phyloP scores from a whole-genome alignment of 2,113 vertebrate species.

The Benitochromis conjunctus region DNA sequence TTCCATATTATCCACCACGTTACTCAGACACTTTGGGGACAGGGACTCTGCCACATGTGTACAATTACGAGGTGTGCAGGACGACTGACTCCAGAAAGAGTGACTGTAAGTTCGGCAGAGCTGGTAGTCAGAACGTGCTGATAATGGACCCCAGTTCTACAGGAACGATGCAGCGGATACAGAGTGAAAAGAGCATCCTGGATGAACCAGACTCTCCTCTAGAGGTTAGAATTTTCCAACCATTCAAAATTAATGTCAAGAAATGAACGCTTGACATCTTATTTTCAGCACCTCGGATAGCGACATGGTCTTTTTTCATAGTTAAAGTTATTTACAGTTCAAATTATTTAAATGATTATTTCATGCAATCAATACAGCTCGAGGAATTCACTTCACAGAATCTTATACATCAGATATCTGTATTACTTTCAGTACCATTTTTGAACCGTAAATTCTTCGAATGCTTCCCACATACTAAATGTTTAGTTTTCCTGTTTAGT shows the following conservation, averaged over 20 bases:
- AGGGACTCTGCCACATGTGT: too few species aligned
- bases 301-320: background rate
- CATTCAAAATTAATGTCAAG: accelerated
- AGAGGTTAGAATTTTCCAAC: background rate
- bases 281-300: conserved; percentile 10
- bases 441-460: accelerated
- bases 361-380: background rate
- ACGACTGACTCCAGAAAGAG: too few species aligned
- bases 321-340: accelerated
- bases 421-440: accelerated
- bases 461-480: accelerated
- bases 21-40: too few species aligned
- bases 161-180: too few species aligned
- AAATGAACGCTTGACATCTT: accelerated
- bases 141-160: too few species aligned
- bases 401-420: accelerated
- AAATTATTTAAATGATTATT: accelerated
- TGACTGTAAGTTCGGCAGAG: too few species aligned
- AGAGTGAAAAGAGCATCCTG: too few species aligned
- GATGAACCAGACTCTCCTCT: too few species aligned
- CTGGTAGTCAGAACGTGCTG: too few species aligned
- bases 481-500: accelerated
- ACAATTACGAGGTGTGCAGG: too few species aligned
- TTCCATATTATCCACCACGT: too few species aligned
- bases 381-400: accelerated